These are phyloP conservation scores for Rhynchomys soricoides DNA, from an alignment of 2,113 vertebrate species.

Conservation along the genomic window DNA sequence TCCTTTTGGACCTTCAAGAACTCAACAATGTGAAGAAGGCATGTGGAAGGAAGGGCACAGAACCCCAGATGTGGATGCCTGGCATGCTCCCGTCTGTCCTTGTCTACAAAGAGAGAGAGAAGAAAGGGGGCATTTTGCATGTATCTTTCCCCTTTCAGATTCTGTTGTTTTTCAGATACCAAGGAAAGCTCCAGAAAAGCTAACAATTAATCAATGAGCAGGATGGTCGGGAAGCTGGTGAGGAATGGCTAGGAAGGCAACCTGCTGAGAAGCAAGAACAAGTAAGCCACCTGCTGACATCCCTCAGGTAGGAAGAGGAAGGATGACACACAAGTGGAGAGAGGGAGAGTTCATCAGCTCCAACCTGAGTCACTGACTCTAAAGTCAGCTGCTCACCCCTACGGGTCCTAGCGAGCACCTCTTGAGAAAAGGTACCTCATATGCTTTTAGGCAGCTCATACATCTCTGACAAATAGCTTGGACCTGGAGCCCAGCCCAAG, in stretches of 20 bases:
- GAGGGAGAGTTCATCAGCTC: accelerated
- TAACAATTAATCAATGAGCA: neutral
- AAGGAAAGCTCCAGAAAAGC: neutral
- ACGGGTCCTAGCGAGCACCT: neutral
- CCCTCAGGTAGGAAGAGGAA: neutral
- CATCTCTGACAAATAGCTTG: conserved; percentile 15
- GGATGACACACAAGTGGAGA: too few relatives aligned
- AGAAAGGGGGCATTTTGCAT: neutral
- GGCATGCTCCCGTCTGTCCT: neutral
- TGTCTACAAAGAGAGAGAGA: neutral
- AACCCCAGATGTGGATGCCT: neutral
- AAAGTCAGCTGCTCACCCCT: accelerated
- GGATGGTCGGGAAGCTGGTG: neutral
- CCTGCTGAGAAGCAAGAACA: accelerated
- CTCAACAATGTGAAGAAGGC: accelerated
- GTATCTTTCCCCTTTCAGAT: neutral
- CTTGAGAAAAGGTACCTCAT: neutral
- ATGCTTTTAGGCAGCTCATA: neutral
- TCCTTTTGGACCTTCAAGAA: neutral
- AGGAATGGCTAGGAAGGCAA: neutral
- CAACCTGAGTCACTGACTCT: neutral
- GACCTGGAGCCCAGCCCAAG: neutral
- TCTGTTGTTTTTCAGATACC: neutral
- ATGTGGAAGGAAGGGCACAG: neutral
- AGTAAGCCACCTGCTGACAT: accelerated